Evolutionary conservation across 1,140 invertebrate genomes (phyloP).

Genomic region (Laupala kohalensis): DNA sequence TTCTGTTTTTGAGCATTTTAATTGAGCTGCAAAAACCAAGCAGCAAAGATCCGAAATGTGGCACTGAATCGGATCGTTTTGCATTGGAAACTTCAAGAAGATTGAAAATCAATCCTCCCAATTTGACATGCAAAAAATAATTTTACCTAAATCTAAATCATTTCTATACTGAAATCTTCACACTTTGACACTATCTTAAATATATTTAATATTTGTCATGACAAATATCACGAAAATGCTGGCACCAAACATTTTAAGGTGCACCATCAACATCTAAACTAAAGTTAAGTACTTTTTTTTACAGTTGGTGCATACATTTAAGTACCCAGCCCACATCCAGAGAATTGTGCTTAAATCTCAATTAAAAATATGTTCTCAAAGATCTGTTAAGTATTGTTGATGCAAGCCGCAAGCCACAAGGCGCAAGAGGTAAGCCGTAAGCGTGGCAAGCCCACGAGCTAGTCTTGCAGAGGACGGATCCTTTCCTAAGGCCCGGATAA

Average conservation of each 20-base stretch:
- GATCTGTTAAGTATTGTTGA: slow-evolving; percentile 3
- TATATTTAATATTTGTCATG: slow-evolving; percentile 4
- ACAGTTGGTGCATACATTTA: slow-evolving; percentile 14
- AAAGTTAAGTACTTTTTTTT: slow-evolving; percentile 7
- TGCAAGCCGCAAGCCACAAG: not conserved
- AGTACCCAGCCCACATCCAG: slow-evolving; percentile 13
- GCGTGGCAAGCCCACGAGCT: not conserved
- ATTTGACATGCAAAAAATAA: slow-evolving; percentile 1
- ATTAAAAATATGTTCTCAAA: slow-evolving; percentile 5
- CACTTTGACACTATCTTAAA: slow-evolving; percentile 4
- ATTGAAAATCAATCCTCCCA: slow-evolving; percentile 2
- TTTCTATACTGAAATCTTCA: not conserved
- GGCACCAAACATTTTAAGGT: slow-evolving; percentile 10
- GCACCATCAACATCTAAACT: slow-evolving; percentile 13
- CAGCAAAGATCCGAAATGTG: not conserved
- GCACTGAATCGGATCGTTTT: not conserved
- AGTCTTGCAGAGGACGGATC: slow-evolving; percentile 2
- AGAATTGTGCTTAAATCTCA: slow-evolving; percentile 13
- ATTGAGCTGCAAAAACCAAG: not conserved
- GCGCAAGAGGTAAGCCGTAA: not conserved
- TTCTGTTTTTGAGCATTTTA: not conserved
- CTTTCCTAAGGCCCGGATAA: slow-evolving; percentile 1
- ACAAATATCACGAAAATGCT: slow-evolving; percentile 9
- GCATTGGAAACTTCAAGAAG: not conserved
- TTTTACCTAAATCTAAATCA: not conserved